These are phyloP conservation scores for Drosophila mayri DNA, from an alignment of 1,140 invertebrate genomes.

Conservation along the genomic window DNA sequence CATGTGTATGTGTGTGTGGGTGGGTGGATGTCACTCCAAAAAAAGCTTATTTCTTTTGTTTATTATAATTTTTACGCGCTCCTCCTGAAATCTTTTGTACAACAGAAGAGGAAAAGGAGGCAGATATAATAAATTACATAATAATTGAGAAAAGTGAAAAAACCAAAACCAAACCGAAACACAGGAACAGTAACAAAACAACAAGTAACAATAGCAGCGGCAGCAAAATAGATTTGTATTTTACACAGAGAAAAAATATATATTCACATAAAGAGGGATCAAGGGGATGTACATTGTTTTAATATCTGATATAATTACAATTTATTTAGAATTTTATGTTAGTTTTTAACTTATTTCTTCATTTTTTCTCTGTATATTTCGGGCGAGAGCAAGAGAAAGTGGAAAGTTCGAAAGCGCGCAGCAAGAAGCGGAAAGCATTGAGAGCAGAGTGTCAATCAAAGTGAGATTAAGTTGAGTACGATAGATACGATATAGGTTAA, in stretches of 20 bases:
- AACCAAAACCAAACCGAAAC: constrained; percentile 42
- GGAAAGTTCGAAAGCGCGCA: constrained; percentile 63
- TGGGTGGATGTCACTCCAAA: constrained; percentile 20
- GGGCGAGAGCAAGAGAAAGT: constrained; percentile 29
- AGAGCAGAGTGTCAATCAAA: constrained; percentile 69
- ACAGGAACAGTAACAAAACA: constrained; percentile 42
- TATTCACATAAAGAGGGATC: background rate
- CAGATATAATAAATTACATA: constrained; percentile 16
- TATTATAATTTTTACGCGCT: constrained; percentile 19
- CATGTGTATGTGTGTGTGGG: constrained; percentile 29
- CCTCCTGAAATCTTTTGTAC: constrained; percentile 73
- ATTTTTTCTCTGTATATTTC: constrained; percentile 34
- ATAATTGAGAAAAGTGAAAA: constrained; percentile 17
- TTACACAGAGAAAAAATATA: constrained; percentile 38
- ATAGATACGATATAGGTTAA: constrained; percentile 50
- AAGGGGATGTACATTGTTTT: background rate
- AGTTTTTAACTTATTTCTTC: too few species aligned
- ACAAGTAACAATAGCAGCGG: constrained; percentile 31
- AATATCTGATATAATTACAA: background rate
- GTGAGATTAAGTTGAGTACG: constrained; percentile 54
- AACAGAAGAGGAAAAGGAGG: constrained; percentile 48
- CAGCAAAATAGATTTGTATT: constrained; percentile 22
- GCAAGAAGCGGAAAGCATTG: constrained; percentile 77
- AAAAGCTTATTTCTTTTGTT: constrained; percentile 21
- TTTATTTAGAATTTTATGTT: background rate